Evolutionary conservation across 2,888 invertebrate species (phyloP).

Genomic region (Stenolophus ochropezus): DNA sequence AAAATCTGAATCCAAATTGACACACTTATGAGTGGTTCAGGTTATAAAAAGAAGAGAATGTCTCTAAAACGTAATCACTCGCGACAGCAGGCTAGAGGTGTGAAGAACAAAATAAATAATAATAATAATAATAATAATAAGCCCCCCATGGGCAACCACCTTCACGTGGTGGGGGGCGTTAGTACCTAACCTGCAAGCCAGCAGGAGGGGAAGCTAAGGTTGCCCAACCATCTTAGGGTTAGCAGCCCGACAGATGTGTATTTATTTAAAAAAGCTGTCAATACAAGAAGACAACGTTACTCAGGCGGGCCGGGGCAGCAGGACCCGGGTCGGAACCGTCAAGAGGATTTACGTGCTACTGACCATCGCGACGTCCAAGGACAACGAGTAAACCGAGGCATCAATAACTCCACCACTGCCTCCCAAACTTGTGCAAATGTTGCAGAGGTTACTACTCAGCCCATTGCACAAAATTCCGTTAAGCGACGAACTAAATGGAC

Average conservation of each 20-base stretch:
- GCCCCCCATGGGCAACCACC: slow-evolving; percentile 3
- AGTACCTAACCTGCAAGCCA: slow-evolving; percentile 5
- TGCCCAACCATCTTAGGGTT: neutral
- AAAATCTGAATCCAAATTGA: too few species aligned
- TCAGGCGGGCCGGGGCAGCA: slow-evolving; percentile 53
- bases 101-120: too few species aligned
- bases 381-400: too few species aligned
- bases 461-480: neutral
- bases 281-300: neutral
- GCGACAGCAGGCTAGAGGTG: too few species aligned
- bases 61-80: too few species aligned
- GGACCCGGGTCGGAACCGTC: slow-evolving; percentile 55
- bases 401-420: too few species aligned
- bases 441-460: too few species aligned
- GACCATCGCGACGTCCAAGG: too few species aligned
- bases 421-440: too few species aligned
- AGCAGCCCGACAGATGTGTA: neutral
- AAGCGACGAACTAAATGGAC: slow-evolving; percentile 10
- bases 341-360: slow-evolving; percentile 36
- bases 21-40: too few species aligned
- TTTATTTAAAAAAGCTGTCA: neutral
- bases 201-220: slow-evolving; percentile 3
- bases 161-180: slow-evolving; percentile 15
- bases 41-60: too few species aligned
- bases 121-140: slow-evolving; percentile 25